Conservation (phyloP, 1,140 invertebrate genomes). For the Drosophila arizonae region DNA sequence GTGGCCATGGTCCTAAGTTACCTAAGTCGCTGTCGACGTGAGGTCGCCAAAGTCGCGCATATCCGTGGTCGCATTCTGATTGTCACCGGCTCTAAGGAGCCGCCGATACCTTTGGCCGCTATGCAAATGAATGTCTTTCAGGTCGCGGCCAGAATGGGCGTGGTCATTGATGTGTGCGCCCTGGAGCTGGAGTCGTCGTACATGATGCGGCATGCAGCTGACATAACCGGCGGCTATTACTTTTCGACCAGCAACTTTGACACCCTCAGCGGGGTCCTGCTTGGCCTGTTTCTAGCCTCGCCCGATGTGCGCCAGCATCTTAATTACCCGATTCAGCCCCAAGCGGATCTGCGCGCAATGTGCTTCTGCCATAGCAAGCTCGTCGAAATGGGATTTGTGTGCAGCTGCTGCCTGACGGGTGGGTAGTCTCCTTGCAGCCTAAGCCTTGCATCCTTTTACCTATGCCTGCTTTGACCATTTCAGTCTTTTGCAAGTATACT, state of each 20-base stretch:
- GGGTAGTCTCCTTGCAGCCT: background rate
- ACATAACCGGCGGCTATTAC: conserved; percentile 3
- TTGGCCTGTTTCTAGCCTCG: background rate
- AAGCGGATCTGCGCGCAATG: background rate
- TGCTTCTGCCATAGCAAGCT: background rate
- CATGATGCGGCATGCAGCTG: background rate
- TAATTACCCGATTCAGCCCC: conserved; percentile 5
- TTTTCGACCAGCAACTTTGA: background rate
- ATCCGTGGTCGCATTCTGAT: background rate
- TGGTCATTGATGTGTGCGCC: conserved; percentile 2
- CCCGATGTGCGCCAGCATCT: background rate
- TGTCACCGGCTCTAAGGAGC: background rate
- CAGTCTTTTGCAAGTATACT: conserved; percentile 2
- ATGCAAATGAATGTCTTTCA: conserved; percentile 3
- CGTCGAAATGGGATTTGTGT: conserved; percentile 5
- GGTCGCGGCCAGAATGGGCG: background rate
- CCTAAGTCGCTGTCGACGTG: background rate
- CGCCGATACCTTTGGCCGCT: background rate
- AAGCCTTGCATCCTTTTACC: background rate
- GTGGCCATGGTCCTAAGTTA: background rate
- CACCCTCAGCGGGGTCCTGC: background rate
- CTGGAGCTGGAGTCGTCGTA: conserved; percentile 2
- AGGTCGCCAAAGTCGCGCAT: background rate
- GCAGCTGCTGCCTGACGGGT: conserved; percentile 1
- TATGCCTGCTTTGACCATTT: background rate